These are phyloP conservation scores for Amblyjoppa fuscipennis DNA, from an alignment of 2,888 invertebrate species.

Conservation along the genomic window DNA sequence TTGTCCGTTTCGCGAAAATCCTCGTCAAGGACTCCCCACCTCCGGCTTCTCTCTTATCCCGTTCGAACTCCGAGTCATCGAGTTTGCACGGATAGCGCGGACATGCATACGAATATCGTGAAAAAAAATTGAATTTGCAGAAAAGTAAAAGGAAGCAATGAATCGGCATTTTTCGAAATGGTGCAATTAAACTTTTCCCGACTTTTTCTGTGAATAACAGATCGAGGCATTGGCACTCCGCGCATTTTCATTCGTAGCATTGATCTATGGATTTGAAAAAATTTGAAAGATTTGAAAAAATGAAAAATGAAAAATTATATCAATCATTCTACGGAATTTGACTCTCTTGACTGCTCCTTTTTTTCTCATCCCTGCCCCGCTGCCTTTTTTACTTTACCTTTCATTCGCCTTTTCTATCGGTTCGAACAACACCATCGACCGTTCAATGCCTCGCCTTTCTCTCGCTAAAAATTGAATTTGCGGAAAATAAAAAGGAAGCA, in stretches of 20 bases:
- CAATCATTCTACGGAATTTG: neutral
- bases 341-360: too few relatives aligned
- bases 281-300: neutral
- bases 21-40: slow-evolving; percentile 65
- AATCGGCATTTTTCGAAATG: neutral
- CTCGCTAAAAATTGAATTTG: neutral
- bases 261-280: neutral
- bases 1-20: slow-evolving; percentile 66
- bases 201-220: neutral
- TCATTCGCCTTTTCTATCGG: too few relatives aligned
- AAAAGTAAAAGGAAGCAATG: neutral
- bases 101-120: neutral
- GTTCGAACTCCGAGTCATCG: slow-evolving; percentile 39
- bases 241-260: neutral
- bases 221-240: neutral
- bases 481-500: neutral
- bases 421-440: too few relatives aligned
- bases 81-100: neutral
- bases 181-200: neutral
- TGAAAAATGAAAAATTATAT: neutral
- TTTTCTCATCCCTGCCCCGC: too few relatives aligned
- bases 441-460: too few relatives aligned
- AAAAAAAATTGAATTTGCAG: neutral
- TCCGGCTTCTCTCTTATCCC: slow-evolving; percentile 59
- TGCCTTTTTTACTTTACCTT: too few relatives aligned